Conservation (phyloP, 2,113 vertebrate species). For the Anthoscopus minutus region DNA sequence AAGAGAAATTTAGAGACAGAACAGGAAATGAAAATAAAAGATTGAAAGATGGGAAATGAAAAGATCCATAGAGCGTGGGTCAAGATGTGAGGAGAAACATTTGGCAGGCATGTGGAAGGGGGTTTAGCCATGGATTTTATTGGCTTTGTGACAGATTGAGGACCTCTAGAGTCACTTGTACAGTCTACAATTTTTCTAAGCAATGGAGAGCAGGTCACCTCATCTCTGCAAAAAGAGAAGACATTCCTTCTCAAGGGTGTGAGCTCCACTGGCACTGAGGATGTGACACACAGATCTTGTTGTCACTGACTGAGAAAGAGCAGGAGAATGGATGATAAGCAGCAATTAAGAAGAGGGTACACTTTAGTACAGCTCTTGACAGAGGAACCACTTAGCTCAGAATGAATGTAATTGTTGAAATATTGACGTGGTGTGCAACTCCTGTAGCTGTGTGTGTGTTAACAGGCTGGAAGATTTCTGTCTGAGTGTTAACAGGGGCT, state of each 20-base stretch:
- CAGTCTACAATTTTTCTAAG: neutral
- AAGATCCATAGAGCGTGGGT: neutral
- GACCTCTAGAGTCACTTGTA: neutral
- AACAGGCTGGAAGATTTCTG: neutral
- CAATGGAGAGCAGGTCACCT: neutral
- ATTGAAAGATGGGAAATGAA: neutral
- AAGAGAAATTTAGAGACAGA: neutral
- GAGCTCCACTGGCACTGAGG: neutral
- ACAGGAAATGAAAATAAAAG: neutral
- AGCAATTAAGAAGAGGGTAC: neutral
- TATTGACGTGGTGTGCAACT: accelerated
- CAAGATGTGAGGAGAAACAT: neutral
- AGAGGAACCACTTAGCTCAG: neutral
- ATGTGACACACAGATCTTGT: neutral
- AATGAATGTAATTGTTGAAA: neutral
- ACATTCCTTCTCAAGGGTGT: neutral
- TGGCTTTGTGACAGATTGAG: neutral
- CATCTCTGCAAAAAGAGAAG: neutral
- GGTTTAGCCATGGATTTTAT: neutral
- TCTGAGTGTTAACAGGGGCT: neutral
- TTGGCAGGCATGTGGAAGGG: neutral
- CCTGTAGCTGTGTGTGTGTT: accelerated
- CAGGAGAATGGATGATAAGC: neutral
- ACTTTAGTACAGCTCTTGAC: neutral
- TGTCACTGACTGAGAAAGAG: neutral